A percentile compares a stretch with the other conserved stretches of the same genome.
These are phyloP conservation scores for Apostichopus japonicus DNA, from an alignment of 35 echinoderm and acorn worm species.

Conservation along the genomic window DNA sequence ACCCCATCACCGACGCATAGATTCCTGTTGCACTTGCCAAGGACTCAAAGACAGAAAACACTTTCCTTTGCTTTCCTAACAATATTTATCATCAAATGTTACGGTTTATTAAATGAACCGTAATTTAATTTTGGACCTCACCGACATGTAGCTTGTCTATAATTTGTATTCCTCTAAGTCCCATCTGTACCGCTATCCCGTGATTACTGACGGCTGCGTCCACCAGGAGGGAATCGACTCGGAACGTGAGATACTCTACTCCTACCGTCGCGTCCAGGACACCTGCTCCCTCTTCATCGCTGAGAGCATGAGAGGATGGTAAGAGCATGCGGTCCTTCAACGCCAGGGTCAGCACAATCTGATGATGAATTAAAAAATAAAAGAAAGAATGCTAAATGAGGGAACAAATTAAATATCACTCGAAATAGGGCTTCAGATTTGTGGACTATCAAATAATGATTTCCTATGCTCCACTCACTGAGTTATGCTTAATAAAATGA, in stretches of 20 bases:
- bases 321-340: constrained; percentile 48
- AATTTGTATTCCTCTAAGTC: constrained; percentile 83
- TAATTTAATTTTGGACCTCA: constrained; percentile 31
- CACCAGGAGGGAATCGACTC: constrained; percentile 85
- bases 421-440: too few species aligned
- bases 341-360: constrained; percentile 46
- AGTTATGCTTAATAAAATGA: background rate
- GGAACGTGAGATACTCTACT: constrained; percentile 84
- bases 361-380: background rate
- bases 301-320: constrained; percentile 15
- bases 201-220: constrained; percentile 86
- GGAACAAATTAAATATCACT: too few species aligned
- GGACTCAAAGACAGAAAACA: too few species aligned
- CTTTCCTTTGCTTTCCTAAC: too few species aligned
- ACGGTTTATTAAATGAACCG: background rate
- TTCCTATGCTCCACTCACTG: background rate
- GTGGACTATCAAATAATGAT: background rate
- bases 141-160: constrained; percentile 97
- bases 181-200: constrained; percentile 82
- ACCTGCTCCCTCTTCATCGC: constrained; percentile 28
- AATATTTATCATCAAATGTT: too few species aligned
- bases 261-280: constrained; percentile 37
- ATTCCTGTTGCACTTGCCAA: too few species aligned
- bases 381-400: too few species aligned
- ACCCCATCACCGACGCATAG: too few species aligned